Evolutionary conservation across 2,113 vertebrate genomes (phyloP).

Genomic region (Axis porcinus): DNA sequence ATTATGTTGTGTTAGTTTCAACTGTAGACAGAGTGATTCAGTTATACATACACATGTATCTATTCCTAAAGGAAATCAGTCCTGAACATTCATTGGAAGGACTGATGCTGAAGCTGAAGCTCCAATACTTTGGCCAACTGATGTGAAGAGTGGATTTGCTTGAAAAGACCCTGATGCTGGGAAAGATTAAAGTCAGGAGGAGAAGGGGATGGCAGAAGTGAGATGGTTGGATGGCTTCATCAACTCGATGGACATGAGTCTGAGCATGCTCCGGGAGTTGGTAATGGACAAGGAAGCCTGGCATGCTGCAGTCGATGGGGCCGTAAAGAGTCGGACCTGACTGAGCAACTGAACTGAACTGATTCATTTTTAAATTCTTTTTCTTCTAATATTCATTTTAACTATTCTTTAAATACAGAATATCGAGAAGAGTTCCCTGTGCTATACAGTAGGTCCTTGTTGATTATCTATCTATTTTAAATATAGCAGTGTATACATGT

Average conservation of each 20-base stretch:
- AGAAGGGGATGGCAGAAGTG: not conserved
- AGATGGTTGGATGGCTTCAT: not conserved
- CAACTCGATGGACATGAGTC: not conserved
- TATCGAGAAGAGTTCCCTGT: not conserved
- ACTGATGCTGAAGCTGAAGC: not conserved
- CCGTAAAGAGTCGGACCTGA: not conserved
- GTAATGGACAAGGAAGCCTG: not conserved
- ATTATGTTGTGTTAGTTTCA: not conserved
- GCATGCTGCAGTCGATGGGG: not conserved
- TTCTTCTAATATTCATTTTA: too few relatives aligned
- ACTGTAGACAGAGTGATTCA: not conserved
- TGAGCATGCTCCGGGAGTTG: not conserved
- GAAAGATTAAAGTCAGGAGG: not conserved
- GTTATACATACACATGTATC: not conserved
- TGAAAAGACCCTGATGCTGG: not conserved
- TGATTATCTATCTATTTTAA: not conserved
- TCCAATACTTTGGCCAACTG: not conserved
- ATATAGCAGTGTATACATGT: not conserved
- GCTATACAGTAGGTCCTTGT: not conserved
- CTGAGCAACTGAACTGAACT: not conserved
- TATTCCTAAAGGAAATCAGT: not conserved
- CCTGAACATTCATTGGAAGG: not conserved
- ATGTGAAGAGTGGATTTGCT: not conserved
- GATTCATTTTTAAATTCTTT: not conserved
- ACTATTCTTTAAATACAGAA: not conserved